Percentiles rank a stretch among this genome's conserved stretches.
These are phyloP conservation scores for Neoarius graeffei DNA, from an alignment of 2,113 vertebrate species.

Conservation along the genomic window DNA sequence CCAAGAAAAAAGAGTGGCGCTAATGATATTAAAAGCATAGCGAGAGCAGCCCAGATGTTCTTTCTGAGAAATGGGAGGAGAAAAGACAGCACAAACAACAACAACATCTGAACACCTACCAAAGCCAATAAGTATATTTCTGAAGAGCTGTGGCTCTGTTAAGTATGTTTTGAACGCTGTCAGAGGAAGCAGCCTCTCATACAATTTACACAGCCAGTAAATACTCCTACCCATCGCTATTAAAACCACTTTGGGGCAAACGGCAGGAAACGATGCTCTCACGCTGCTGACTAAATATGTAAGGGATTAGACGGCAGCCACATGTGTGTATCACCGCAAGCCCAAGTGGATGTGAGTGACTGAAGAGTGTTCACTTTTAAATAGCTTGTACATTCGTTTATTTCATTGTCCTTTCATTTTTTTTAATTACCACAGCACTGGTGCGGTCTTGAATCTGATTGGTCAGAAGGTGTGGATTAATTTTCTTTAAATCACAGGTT, in stretches of 20 bases:
- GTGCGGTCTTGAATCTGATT: background rate
- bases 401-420: background rate
- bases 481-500: background rate
- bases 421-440: background rate
- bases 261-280: constrained; percentile 58
- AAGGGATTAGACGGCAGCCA: background rate
- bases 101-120: constrained; percentile 66
- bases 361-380: background rate
- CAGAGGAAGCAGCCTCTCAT: constrained; percentile 63
- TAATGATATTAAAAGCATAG: constrained; percentile 57
- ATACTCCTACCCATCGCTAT: constrained; percentile 67
- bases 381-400: background rate
- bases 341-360: constrained; percentile 4
- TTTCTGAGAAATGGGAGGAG: constrained; percentile 61
- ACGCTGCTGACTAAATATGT: constrained; percentile 16
- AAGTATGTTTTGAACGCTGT: constrained; percentile 57
- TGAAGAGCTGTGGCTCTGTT: constrained; percentile 48
- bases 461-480: background rate
- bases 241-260: constrained; percentile 58
- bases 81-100: constrained; percentile 62
- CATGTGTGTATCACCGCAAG: constrained; percentile 4
- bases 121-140: constrained; percentile 67
- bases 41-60: constrained; percentile 65
- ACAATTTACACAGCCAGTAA: constrained; percentile 70
- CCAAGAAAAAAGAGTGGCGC: constrained; percentile 20